phyloP scores from a whole-genome alignment of 2,113 vertebrate genomes.

The Sylvietta virens region DNA sequence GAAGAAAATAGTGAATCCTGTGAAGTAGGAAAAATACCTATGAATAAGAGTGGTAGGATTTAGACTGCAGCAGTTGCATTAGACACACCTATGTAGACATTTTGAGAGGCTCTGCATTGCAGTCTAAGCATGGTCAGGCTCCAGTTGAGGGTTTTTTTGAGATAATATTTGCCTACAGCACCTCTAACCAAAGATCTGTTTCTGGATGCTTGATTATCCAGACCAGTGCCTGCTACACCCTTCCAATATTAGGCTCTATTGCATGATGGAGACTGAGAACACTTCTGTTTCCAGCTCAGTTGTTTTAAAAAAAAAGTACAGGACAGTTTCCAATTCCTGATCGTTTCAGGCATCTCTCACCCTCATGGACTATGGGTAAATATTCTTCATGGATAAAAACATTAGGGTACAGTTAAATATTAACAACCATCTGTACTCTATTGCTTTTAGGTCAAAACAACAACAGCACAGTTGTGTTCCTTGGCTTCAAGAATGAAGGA shows the following conservation, averaged over 20 bases:
- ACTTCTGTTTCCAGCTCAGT: background rate
- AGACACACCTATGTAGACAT: background rate
- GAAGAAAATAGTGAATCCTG: fast-evolving
- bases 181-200: background rate
- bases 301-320: background rate
- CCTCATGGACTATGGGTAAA: background rate
- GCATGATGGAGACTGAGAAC: background rate
- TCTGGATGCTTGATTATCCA: background rate
- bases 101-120: fast-evolving
- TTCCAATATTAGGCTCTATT: background rate
- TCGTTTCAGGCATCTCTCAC: background rate
- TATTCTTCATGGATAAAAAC: background rate
- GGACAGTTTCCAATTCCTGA: background rate
- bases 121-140: background rate
- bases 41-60: background rate
- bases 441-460: background rate
- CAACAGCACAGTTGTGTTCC: background rate
- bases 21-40: background rate
- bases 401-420: background rate
- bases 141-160: background rate
- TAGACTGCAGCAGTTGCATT: background rate
- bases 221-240: background rate
- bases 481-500: background rate
- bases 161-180: background rate
- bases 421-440: background rate